Percentiles rank a stretch among this genome's conserved stretches.
Evolutionary conservation across 2,888 invertebrate species (phyloP).

Genomic region (Drosophila bunnanda): DNA sequence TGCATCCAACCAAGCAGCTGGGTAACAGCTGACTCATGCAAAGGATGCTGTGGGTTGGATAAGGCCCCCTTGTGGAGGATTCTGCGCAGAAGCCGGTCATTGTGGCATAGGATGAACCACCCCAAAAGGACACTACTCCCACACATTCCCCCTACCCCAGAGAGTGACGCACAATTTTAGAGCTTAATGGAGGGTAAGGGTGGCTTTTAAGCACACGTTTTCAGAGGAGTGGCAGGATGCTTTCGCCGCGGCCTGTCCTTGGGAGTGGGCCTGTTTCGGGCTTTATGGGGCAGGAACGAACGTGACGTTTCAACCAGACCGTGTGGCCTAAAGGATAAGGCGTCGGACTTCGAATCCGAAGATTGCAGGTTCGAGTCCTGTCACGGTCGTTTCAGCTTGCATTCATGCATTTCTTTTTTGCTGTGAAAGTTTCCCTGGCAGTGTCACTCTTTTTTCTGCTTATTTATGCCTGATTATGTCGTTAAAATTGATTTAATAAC

Average conservation of each 20-base stretch:
- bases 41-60: constrained; percentile 30
- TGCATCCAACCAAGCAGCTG: not conserved
- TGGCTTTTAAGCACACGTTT: constrained; percentile 36
- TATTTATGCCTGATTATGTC: constrained; percentile 4
- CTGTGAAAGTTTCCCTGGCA: not conserved
- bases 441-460: not conserved
- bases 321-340: constrained; percentile 86
- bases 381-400: constrained; percentile 82
- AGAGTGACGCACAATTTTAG: constrained; percentile 44
- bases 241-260: constrained; percentile 31
- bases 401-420: constrained; percentile 20
- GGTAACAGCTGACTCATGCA: constrained; percentile 5
- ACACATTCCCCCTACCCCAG: constrained; percentile 16
- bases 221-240: constrained; percentile 50
- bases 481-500: constrained; percentile 18
- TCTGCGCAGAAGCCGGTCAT: constrained; percentile 37
- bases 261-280: constrained; percentile 50
- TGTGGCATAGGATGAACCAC: constrained; percentile 11
- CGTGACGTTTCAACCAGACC: constrained; percentile 72
- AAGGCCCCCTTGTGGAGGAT: constrained; percentile 14
- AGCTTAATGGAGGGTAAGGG: constrained; percentile 24
- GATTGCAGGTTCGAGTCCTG: constrained; percentile 86
- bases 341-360: constrained; percentile 86
- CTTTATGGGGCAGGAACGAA: constrained; percentile 55
- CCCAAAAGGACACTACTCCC: constrained; percentile 19